These are phyloP conservation scores for Paratrypauchen microcephalus DNA, from an alignment of 2,797 vertebrate genomes.

Conservation along the genomic window DNA sequence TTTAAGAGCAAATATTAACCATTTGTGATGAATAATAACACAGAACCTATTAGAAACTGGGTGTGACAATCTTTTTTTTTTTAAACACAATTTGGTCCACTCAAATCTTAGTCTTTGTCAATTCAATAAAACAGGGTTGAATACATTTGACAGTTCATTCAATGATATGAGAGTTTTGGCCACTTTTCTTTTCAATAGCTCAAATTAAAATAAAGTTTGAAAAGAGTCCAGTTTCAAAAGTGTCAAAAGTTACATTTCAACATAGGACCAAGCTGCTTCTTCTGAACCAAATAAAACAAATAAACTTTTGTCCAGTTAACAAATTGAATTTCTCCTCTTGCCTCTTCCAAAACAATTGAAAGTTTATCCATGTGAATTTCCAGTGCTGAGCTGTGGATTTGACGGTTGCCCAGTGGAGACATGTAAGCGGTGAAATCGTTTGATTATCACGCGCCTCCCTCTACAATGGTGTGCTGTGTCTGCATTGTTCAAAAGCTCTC, in stretches of 20 bases:
- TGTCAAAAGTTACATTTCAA: no score
- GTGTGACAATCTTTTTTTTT: background rate
- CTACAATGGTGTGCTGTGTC: slow-evolving; percentile 14
- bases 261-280: no score
- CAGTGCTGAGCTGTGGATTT: slow-evolving; percentile 10
- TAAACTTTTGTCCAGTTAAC: no score
- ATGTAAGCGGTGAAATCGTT: slow-evolving; percentile 33
- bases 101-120: background rate
- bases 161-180: no score
- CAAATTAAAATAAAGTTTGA: background rate
- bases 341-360: background rate
- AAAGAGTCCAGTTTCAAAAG: no score
- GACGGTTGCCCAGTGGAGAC: slow-evolving; percentile 23
- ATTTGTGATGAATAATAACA: no score
- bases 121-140: background rate
- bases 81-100: no score
- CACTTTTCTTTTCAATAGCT: background rate
- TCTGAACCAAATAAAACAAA: no score
- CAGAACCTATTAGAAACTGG: background rate
- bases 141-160: background rate
- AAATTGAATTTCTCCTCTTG: no score
- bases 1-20: no score
- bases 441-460: slow-evolving; percentile 36
- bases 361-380: background rate
- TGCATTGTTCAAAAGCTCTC: slow-evolving; percentile 28